Percentiles rank a stretch among this genome's conserved stretches.
Conservation (phyloP, 2,797 vertebrate species). For the Oreortyx pictus region DNA sequence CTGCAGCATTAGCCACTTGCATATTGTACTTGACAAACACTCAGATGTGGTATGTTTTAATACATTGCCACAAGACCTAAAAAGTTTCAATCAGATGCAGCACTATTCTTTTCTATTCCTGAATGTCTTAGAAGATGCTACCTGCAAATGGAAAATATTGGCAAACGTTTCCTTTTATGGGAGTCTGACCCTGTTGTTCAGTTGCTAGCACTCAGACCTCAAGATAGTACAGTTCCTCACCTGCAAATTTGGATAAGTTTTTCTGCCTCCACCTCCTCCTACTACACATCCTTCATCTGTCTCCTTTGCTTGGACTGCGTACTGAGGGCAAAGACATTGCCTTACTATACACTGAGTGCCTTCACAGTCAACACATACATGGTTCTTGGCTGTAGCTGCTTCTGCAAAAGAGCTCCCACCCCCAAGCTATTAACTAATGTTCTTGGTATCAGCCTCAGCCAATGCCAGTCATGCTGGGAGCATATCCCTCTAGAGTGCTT, state of each 20-base stretch:
- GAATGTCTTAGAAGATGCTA: not conserved
- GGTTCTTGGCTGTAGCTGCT: not conserved
- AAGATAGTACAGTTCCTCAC: not conserved
- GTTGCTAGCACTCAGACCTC: not conserved
- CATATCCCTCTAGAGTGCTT: not conserved
- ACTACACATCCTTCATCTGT: not conserved
- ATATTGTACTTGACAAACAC: slow-evolving; percentile 33
- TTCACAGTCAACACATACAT: not conserved
- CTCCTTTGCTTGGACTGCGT: not conserved
- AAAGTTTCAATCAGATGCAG: slow-evolving; percentile 35
- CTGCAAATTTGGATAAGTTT: not conserved
- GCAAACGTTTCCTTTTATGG: slow-evolving; percentile 9
- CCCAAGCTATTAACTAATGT: not conserved
- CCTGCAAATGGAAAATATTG: not conserved
- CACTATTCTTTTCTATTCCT: not conserved
- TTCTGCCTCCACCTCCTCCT: not conserved
- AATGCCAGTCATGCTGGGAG: not conserved
- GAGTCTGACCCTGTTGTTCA: not conserved
- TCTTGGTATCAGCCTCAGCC: not conserved
- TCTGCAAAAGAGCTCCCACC: not conserved
- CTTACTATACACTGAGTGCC: not conserved
- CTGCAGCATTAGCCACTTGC: slow-evolving; percentile 33
- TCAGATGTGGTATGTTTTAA: slow-evolving; percentile 33
- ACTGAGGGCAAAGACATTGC: not conserved
- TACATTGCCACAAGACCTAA: slow-evolving; percentile 18